Evolutionary conservation across 2,797 vertebrate genomes (phyloP).

Genomic region (Triplophysa yarkandensis): DNA sequence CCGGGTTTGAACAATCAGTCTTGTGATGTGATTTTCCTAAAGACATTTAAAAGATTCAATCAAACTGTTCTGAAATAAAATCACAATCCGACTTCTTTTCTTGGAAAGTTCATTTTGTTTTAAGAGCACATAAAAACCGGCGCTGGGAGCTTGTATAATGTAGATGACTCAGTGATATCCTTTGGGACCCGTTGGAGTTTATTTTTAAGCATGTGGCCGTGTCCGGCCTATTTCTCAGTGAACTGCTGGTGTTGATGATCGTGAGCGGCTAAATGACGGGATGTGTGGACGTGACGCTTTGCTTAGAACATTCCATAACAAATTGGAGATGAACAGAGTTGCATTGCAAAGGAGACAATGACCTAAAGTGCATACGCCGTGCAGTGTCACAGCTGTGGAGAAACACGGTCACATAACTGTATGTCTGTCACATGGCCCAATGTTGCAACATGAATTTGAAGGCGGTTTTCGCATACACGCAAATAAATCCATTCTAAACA

Average conservation of each 20-base stretch:
- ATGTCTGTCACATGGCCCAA: conserved; percentile 15
- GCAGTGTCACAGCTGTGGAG: conserved; percentile 1
- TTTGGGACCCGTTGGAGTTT: conserved; percentile 28
- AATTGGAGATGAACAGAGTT: neutral
- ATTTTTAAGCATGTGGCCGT: conserved; percentile 44
- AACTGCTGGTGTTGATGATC: conserved; percentile 41
- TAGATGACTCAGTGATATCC: conserved; percentile 41
- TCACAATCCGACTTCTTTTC: conserved; percentile 19
- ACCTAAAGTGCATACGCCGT: neutral
- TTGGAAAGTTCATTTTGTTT: conserved; percentile 35
- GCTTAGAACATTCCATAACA: conserved; percentile 26
- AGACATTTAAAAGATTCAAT: neutral
- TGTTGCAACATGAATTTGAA: conserved; percentile 18
- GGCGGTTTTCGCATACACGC: neutral
- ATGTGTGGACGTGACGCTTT: conserved; percentile 40
- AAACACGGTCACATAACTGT: conserved; percentile 6
- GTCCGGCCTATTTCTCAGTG: conserved; percentile 49
- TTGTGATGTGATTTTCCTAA: neutral
- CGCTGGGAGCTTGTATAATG: conserved; percentile 42
- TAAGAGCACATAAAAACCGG: conserved; percentile 33
- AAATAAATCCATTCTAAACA: conserved; percentile 16
- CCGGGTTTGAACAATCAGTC: neutral
- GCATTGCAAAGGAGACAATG: neutral
- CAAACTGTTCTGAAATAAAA: neutral
- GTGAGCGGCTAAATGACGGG: conserved; percentile 30